These are phyloP conservation scores for Micromussa lordhowensis DNA, from an alignment of 92 coral and sea anemone genomes.

Conservation along the genomic window DNA sequence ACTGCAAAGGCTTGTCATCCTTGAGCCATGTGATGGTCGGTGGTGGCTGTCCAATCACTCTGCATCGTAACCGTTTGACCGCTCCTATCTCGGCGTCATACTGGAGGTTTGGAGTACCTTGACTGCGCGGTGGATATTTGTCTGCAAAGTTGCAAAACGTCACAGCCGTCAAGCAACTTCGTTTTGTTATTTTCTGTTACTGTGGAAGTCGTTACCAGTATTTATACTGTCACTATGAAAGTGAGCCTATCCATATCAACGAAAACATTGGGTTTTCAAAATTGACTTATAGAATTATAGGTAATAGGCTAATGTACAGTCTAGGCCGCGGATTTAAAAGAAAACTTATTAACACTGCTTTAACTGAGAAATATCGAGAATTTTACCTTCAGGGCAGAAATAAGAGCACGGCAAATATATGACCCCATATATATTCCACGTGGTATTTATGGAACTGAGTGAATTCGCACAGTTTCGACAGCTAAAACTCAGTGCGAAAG, in stretches of 20 bases:
- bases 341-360: background rate
- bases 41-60: conserved; percentile 49
- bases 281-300: background rate
- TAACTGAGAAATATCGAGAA: background rate
- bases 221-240: background rate
- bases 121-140: conserved; percentile 57
- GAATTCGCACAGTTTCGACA: background rate
- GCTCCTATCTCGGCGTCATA: conserved; percentile 28
- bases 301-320: background rate
- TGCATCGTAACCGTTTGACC: conserved; percentile 55
- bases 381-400: background rate
- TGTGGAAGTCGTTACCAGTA: background rate
- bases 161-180: background rate
- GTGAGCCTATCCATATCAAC: background rate
- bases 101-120: conserved; percentile 6
- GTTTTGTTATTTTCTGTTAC: background rate
- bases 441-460: background rate
- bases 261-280: background rate
- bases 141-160: conserved; percentile 21
- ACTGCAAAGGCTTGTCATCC: conserved; percentile 21
- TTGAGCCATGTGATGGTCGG: conserved; percentile 60
- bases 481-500: background rate
- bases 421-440: background rate
- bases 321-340: conserved; percentile 2
- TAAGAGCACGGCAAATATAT: background rate